Conservation (phyloP, 1,140 invertebrate species). For the Platorchestia sp. region DNA sequence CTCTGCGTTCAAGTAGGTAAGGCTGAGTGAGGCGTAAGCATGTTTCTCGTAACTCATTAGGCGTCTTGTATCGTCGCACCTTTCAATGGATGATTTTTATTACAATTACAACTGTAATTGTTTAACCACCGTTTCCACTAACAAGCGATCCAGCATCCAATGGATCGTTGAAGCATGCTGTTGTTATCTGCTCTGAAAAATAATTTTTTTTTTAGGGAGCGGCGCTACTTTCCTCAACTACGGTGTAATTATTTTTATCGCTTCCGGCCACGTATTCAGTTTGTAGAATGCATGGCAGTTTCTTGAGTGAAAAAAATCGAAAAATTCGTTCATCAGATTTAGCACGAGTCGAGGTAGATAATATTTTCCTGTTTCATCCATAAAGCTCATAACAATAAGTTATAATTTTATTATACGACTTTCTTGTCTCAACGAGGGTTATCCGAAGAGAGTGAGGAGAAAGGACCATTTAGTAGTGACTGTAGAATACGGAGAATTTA, state of each 20-base stretch:
- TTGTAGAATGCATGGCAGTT: not conserved
- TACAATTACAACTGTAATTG: too few relatives aligned
- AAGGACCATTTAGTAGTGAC: too few relatives aligned
- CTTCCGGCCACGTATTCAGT: not conserved
- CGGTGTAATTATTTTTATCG: not conserved
- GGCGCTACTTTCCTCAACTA: not conserved
- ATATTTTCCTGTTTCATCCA: not conserved
- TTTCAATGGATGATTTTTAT: too few relatives aligned
- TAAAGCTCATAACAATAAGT: too few relatives aligned
- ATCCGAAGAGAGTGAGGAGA: too few relatives aligned
- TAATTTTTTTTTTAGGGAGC: not conserved
- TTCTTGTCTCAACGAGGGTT: too few relatives aligned
- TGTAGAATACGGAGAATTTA: too few relatives aligned
- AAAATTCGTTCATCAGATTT: not conserved
- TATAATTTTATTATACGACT: too few relatives aligned
- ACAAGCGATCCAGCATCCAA: too few relatives aligned
- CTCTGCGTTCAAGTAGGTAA: too few relatives aligned
- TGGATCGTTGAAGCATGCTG: too few relatives aligned
- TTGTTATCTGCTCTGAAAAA: not conserved
- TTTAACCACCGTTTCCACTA: too few relatives aligned
- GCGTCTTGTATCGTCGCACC: not conserved
- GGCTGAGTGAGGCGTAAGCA: not conserved
- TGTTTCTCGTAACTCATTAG: not conserved
- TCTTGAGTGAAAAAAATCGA: not conserved
- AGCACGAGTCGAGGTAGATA: not conserved